These are phyloP conservation scores for Sylvilagus floridanus DNA, from an alignment of 2,797 vertebrate genomes.

Conservation along the genomic window DNA sequence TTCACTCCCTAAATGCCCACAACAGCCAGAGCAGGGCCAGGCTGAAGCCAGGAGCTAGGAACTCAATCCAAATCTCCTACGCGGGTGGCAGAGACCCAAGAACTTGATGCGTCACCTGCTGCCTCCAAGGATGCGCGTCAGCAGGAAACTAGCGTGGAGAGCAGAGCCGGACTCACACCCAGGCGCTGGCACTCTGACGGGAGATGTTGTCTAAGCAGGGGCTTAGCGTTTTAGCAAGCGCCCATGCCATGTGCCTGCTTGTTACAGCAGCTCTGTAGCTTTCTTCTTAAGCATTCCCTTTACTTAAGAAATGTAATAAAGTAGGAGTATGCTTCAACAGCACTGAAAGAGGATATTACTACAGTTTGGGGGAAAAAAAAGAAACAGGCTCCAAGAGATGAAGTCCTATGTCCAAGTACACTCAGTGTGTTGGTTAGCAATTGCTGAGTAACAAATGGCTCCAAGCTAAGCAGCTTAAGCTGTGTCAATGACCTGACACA, in stretches of 20 bases:
- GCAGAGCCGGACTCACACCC: no score
- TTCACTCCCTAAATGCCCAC: no score
- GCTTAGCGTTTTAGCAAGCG: no score
- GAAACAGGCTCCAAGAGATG: background rate
- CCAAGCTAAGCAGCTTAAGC: background rate
- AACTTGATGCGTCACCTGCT: no score
- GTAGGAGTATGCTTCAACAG: background rate
- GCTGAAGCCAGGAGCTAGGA: no score
- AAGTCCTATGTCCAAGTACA: background rate
- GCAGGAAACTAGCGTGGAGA: no score
- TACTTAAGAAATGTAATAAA: background rate
- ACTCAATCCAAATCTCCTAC: no score
- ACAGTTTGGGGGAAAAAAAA: background rate
- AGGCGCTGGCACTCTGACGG: no score
- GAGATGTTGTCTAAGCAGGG: no score
- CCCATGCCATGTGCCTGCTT: background rate
- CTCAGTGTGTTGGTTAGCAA: background rate
- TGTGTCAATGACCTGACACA: background rate
- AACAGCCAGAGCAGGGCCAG: no score
- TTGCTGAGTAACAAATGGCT: background rate
- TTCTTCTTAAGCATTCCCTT: constrained; percentile 40
- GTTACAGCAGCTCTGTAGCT: background rate
- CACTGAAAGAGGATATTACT: background rate
- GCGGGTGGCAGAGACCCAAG: no score
- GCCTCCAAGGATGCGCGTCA: no score